A percentile compares a stretch with the other conserved stretches of the same genome.
Conservation (phyloP, 2,113 vertebrate species). For the Manacus vitellinus region DNA sequence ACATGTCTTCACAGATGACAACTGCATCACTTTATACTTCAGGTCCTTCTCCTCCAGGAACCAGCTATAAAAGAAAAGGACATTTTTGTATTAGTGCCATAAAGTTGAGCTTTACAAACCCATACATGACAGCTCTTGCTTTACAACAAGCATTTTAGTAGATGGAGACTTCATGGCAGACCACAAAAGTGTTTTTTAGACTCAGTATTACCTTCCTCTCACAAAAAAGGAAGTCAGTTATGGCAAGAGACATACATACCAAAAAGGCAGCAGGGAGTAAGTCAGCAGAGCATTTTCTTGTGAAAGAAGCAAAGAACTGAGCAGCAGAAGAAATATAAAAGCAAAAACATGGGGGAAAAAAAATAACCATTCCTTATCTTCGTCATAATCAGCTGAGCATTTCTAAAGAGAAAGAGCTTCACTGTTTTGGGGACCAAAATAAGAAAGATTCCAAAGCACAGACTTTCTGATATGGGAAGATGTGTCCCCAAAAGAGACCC, state of each 20-base stretch:
- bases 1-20: not conserved
- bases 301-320: not conserved
- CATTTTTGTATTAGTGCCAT: not conserved
- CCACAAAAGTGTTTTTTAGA: not conserved
- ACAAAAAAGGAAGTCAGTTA: not conserved
- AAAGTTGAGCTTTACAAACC: not conserved
- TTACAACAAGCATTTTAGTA: not conserved
- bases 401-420: not conserved
- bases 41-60: slow-evolving; percentile 97
- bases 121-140: not conserved
- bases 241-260: not conserved
- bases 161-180: not conserved
- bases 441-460: not conserved
- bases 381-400: not conserved
- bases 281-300: not conserved
- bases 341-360: rapidly evolving
- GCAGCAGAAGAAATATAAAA: not conserved
- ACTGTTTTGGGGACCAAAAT: not conserved
- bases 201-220: not conserved
- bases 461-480: not conserved
- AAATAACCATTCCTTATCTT: not conserved
- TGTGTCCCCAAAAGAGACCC: rapidly evolving
- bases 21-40: slow-evolving; percentile 81
- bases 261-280: not conserved
- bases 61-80: slow-evolving; percentile 79